These are phyloP conservation scores for Sebastes hopkinsi DNA, from an alignment of 2,797 vertebrate genomes.

Conservation along the genomic window DNA sequence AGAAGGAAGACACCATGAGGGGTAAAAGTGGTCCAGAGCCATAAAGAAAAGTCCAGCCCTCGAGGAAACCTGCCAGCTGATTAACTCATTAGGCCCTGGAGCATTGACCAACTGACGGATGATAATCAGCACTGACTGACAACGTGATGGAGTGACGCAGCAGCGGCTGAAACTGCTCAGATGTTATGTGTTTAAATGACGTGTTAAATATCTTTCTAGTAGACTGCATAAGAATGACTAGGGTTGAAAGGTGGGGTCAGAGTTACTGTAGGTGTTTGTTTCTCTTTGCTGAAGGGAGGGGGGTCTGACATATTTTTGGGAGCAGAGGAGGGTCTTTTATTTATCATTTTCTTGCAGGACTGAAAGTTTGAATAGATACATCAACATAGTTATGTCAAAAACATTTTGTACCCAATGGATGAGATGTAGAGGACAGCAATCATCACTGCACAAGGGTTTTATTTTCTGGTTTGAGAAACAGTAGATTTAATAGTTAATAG, in stretches of 20 bases:
- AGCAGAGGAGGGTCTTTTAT: background rate
- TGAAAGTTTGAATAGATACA: background rate
- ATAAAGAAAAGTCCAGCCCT: conserved; percentile 43
- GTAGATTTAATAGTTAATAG: too few species aligned
- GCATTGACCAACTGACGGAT: conserved; percentile 34
- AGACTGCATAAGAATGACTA: background rate
- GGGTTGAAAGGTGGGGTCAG: background rate
- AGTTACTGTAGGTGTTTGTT: background rate
- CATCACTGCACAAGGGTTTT: too few species aligned
- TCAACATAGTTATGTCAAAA: background rate
- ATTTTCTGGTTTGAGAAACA: too few species aligned
- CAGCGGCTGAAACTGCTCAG: background rate
- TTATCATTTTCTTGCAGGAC: background rate
- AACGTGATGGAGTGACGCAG: conserved; percentile 17
- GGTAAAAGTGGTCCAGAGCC: conserved; percentile 54
- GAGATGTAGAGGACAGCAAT: background rate
- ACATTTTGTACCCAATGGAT: background rate
- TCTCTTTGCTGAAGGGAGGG: background rate
- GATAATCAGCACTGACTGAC: conserved; percentile 45
- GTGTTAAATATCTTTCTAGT: background rate
- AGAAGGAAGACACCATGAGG: conserved; percentile 53
- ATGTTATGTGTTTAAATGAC: background rate
- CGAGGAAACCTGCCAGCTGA: conserved; percentile 56
- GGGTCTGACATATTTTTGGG: background rate
- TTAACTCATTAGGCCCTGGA: conserved; percentile 53